Conservation (phyloP, 2,113 vertebrate species). For the Macrotis lagotis region DNA sequence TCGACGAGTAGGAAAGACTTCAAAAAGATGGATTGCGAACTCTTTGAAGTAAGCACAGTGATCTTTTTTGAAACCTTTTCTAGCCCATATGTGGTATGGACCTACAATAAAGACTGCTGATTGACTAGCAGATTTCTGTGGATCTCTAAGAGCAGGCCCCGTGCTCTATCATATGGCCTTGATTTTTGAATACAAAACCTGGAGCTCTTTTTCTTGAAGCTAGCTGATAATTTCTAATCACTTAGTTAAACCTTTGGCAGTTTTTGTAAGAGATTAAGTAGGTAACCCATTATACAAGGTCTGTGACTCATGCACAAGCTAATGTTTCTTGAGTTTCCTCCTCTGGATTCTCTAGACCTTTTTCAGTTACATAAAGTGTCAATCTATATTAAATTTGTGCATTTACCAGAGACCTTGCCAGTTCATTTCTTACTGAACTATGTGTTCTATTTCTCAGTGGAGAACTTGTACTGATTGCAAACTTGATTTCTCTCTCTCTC, state of each 20-base stretch:
- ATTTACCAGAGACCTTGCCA: background rate
- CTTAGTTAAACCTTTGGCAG: background rate
- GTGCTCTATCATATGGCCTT: background rate
- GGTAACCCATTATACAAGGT: background rate
- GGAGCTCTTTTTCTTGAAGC: background rate
- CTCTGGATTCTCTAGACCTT: background rate
- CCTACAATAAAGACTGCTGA: too few species aligned
- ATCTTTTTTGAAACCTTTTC: too few species aligned
- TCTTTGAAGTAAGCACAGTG: too few species aligned
- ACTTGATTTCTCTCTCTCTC: background rate
- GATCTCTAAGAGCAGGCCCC: background rate
- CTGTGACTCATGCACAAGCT: background rate
- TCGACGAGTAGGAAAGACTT: too few species aligned
- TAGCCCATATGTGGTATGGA: too few species aligned
- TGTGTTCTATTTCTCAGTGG: background rate
- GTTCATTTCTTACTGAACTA: background rate
- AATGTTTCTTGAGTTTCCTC: background rate
- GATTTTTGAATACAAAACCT: background rate
- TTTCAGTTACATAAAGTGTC: background rate
- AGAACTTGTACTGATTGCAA: background rate
- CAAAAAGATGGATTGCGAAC: too few species aligned
- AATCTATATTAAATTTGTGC: background rate
- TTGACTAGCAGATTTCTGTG: too few species aligned
- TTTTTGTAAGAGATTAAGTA: background rate
- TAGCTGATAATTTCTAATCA: too few species aligned